Conservation (phyloP, 2,888 invertebrate species). For the Gandaritis pyraliata region DNA sequence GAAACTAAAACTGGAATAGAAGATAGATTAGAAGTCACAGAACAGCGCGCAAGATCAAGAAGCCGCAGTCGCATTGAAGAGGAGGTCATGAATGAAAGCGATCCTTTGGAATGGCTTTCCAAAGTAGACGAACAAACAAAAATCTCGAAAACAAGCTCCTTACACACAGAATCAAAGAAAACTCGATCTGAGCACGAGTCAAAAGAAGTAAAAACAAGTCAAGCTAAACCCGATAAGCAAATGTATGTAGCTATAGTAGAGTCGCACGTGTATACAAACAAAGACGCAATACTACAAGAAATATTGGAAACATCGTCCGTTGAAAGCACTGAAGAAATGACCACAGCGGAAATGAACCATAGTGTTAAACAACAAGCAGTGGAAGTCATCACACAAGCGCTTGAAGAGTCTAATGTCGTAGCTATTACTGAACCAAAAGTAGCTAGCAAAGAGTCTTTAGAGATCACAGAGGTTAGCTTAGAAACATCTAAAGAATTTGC, state of each 20-base stretch:
- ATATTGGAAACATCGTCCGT: conserved; percentile 58
- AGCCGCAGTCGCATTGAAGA: conserved; percentile 63
- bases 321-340: conserved; percentile 47
- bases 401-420: conserved; percentile 29
- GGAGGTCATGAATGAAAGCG: conserved; percentile 57
- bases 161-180: conserved; percentile 46
- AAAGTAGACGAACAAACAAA: conserved; percentile 50
- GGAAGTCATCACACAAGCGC: conserved; percentile 51
- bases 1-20: conserved; percentile 64
- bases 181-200: conserved; percentile 51
- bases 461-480: conserved; percentile 28
- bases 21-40: conserved; percentile 51
- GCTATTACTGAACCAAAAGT: conserved; percentile 25
- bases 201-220: conserved; percentile 37
- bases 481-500: conserved; percentile 40
- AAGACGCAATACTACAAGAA: conserved; percentile 69
- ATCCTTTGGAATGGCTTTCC: conserved; percentile 64
- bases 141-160: conserved; percentile 43
- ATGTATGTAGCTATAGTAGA: conserved; percentile 76
- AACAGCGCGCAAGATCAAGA: conserved; percentile 54
- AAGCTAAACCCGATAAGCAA: conserved; percentile 53
- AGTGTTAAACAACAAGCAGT: conserved; percentile 47
- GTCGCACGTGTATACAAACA: conserved; percentile 74
- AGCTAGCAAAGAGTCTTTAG: conserved; percentile 21
- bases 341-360: conserved; percentile 34